Base-by-base conservation (phyloP, 1,140 invertebrate genomes). In the Caerostris darwini region DNA sequence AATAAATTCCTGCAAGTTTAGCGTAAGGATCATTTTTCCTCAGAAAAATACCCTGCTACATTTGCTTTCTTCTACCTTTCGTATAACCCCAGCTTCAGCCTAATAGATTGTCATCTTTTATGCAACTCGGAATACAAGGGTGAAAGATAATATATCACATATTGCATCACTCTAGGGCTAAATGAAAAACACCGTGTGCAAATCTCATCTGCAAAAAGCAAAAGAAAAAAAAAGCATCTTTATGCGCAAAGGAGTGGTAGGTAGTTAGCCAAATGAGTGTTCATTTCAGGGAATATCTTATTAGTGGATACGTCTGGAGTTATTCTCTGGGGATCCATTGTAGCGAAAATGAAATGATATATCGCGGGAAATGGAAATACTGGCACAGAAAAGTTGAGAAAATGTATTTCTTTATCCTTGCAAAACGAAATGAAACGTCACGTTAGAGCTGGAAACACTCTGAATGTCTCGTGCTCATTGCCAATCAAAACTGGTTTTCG, bases 281-380 rank as follows among this genome's bases (percentile, higher is more conserved):
- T 57, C 82, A 83, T 83, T 83, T 56, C 56, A n/a, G 8, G 82
- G 82, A 10, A 58, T 14, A 83, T 83, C 82, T 83, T 83, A 83
- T 83, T 83, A 83, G 82, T 83, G 82, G 56, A 83, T 17, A 14
- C 82, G 53, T 58, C 56, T 83, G 54, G 71, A 17, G 54, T n/a
- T 34, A 58, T 19, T 7, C 82, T 83, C 82, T 19, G 82, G 56
- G 57, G 82, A 56, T 83, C 7, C 56, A 54, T 83, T 58, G 54
- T 83, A 17, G 56, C 54, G 54, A n/a, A 83, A 83, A 83, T 83
- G 82, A n/a, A 83, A 83, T 83, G 82, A 83, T 54, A 19, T 83
- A 57, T 83, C n/a, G 56, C 54, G 82, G 82, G 82, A 83, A 83
- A 77, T 77, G 71, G 34, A 53, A 77, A 77, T 50, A 50, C 19